Conservation (phyloP, 2,797 vertebrate genomes). For the Cryptoprocta ferox region DNA sequence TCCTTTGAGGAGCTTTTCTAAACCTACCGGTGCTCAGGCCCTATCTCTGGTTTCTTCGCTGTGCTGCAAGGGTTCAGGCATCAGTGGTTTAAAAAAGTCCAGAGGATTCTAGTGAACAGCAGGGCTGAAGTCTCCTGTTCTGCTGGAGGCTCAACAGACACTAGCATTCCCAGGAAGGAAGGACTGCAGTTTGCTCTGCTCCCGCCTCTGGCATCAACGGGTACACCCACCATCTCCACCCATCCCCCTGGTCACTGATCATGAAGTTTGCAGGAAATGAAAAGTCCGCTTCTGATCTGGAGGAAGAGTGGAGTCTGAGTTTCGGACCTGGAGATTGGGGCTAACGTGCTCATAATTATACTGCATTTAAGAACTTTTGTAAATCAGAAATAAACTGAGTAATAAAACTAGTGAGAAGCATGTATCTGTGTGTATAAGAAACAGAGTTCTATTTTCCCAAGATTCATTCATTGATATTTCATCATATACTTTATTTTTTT, state of each 20-base stretch:
- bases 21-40: neutral
- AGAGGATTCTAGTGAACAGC: neutral
- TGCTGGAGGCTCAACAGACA: neutral
- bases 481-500: too few relatives aligned
- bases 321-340: neutral
- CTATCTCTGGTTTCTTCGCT: neutral
- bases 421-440: neutral
- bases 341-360: constrained; percentile 16
- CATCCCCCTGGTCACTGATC: neutral
- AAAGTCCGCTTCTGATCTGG: neutral
- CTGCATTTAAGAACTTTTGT: constrained; percentile 33
- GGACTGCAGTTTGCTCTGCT: neutral
- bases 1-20: neutral
- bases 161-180: neutral
- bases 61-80: neutral
- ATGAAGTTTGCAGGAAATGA: neutral
- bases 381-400: constrained; percentile 45
- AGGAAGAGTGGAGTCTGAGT: constrained; percentile 23
- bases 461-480: neutral
- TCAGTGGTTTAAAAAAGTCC: neutral
- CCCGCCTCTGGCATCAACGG: neutral
- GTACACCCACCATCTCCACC: neutral
- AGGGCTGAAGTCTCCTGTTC: neutral
- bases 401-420: neutral
- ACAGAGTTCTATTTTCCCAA: neutral